phyloP scores from a whole-genome alignment of 2,113 vertebrate species.

The Ahaetulla prasina region DNA sequence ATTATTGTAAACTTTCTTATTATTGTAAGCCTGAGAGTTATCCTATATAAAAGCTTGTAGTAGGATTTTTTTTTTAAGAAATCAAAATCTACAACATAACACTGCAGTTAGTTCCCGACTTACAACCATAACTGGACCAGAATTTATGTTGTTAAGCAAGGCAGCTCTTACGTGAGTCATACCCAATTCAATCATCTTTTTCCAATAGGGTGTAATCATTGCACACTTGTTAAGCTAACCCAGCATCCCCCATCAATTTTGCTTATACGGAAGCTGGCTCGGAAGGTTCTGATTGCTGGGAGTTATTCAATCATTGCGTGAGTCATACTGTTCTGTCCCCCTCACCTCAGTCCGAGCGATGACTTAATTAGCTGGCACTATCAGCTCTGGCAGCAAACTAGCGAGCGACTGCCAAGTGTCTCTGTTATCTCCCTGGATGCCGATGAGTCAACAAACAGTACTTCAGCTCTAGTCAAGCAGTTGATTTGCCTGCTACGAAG shows the following conservation, averaged over 20 bases:
- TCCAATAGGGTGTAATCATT: background rate
- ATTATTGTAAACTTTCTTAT: background rate
- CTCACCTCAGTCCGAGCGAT: no score
- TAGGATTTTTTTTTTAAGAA: background rate
- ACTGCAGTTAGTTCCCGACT: background rate
- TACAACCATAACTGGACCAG: background rate
- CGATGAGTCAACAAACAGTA: no score
- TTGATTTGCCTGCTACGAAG: no score
- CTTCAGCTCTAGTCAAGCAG: no score
- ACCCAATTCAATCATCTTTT: background rate
- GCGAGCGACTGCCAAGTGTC: no score
- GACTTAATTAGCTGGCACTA: no score
- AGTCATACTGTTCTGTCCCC: no score
- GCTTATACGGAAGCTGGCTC: background rate
- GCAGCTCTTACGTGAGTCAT: background rate
- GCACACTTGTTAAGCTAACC: background rate
- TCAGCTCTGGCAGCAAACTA: no score
- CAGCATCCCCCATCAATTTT: background rate
- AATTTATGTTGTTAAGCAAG: background rate
- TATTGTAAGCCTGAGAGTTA: background rate
- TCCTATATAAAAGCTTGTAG: no score
- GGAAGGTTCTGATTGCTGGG: background rate
- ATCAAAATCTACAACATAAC: background rate
- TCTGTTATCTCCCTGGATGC: no score
- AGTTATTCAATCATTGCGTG: background rate